These are phyloP conservation scores for Oplegnathus fasciatus DNA, from an alignment of 2,113 vertebrate species.

Conservation along the genomic window DNA sequence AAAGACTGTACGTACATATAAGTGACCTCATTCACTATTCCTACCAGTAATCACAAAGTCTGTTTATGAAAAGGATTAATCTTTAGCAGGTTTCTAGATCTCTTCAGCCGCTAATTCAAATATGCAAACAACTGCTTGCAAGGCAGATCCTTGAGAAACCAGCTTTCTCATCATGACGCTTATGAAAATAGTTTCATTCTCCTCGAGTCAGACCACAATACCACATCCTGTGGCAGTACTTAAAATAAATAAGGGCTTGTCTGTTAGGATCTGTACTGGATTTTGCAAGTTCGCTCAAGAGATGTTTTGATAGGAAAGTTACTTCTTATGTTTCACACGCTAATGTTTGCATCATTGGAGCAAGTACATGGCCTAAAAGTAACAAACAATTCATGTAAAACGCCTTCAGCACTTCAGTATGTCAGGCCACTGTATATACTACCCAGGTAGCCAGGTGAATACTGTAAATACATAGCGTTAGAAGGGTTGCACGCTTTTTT, in stretches of 20 bases:
- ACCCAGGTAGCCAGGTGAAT: not conserved
- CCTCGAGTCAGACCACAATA: constrained; percentile 25
- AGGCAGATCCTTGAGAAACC: constrained; percentile 27
- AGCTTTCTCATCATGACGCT: constrained; percentile 8
- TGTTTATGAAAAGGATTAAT: not conserved
- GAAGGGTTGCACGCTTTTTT: not conserved
- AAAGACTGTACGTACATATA: not conserved
- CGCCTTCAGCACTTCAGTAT: not conserved
- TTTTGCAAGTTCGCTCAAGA: not conserved
- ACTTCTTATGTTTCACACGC: not conserved
- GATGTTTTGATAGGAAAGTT: not conserved
- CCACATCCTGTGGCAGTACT: constrained; percentile 63
- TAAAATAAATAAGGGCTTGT: constrained; percentile 50
- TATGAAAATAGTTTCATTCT: constrained; percentile 27
- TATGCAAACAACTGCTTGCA: not conserved
- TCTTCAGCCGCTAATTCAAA: not conserved
- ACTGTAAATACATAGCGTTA: not conserved
- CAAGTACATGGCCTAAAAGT: not conserved
- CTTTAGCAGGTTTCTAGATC: not conserved
- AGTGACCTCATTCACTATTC: not conserved
- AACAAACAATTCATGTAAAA: not conserved
- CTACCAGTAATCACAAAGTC: not conserved
- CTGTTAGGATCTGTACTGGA: constrained; percentile 22
- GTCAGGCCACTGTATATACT: not conserved
- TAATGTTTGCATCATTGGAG: not conserved